These are phyloP conservation scores for Theodoxus fluviatilis DNA, from an alignment of 2,888 invertebrate genomes.

Conservation along the genomic window DNA sequence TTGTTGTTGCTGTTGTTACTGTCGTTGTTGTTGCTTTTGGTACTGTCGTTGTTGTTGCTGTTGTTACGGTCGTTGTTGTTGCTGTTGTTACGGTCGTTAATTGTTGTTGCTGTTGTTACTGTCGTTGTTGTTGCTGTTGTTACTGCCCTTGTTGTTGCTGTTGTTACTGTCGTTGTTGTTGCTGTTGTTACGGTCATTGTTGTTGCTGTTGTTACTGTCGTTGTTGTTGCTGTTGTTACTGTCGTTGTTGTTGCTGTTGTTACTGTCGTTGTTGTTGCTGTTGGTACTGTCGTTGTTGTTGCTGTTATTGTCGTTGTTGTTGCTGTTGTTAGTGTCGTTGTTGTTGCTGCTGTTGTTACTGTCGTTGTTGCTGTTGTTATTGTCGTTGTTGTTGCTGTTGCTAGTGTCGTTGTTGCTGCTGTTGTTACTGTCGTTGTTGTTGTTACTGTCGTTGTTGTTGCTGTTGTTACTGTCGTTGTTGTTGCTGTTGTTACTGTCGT, in stretches of 20 bases:
- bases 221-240: conserved; percentile 5
- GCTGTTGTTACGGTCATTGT: neutral
- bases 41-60: conserved; percentile 3
- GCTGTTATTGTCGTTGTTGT: conserved; percentile 6
- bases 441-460: too few relatives aligned
- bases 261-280: conserved; percentile 17
- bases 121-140: conserved; percentile 7
- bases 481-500: too few relatives aligned
- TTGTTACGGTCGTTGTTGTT: conserved; percentile 12
- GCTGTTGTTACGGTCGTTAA: conserved; percentile 1
- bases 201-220: neutral
- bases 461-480: too few relatives aligned
- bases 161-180: neutral
- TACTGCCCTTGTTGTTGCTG: neutral
- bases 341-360: too few relatives aligned
- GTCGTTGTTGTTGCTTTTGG: neutral
- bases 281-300: neutral
- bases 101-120: neutral
- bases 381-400: too few relatives aligned
- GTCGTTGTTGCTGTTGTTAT: too few relatives aligned
- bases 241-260: neutral
- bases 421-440: too few relatives aligned
- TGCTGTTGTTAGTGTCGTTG: neutral
- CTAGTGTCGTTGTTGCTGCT: too few relatives aligned
- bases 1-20: conserved; percentile 5